phyloP scores from a whole-genome alignment of 2,113 vertebrate genomes.

The Rhabdornis inornatus region DNA sequence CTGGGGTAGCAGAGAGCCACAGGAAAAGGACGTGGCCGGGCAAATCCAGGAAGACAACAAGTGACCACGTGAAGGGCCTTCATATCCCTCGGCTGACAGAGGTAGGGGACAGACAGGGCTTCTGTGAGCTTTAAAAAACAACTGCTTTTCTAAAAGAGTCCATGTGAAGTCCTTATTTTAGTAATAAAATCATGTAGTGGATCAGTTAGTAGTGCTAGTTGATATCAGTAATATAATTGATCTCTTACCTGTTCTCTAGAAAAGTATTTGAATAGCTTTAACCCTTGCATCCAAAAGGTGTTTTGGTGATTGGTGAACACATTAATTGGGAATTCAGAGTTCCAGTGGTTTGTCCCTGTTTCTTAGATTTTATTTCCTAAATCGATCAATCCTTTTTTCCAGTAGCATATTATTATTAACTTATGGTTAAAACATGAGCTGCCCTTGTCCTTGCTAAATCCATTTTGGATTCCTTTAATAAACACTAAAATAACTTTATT shows the following conservation, averaged over 20 bases:
- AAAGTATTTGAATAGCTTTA: neutral
- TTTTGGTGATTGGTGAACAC: neutral
- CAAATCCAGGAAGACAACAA: slow-evolving; percentile 90
- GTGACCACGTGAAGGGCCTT: slow-evolving; percentile 91
- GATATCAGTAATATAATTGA: neutral
- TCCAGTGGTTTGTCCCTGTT: neutral
- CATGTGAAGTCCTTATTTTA: neutral
- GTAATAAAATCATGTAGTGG: neutral
- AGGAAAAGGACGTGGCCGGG: slow-evolving; percentile 93
- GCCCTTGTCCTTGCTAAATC: neutral
- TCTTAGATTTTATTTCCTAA: neutral
- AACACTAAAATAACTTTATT: neutral
- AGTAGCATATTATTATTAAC: neutral
- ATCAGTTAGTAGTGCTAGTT: neutral
- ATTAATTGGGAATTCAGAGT: neutral
- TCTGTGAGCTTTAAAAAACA: neutral
- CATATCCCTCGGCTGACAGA: slow-evolving; percentile 96
- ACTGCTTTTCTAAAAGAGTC: neutral
- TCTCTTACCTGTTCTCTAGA: neutral
- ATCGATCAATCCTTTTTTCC: neutral
- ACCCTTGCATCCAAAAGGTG: neutral
- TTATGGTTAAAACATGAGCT: neutral
- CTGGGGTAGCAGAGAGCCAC: slow-evolving; percentile 88
- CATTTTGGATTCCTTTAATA: neutral
- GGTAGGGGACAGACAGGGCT: slow-evolving; percentile 60